Percentiles rank a stretch among this genome's conserved stretches.
Evolutionary conservation across 2,113 vertebrate species (phyloP).

Genomic region (Willisornis vidua): DNA sequence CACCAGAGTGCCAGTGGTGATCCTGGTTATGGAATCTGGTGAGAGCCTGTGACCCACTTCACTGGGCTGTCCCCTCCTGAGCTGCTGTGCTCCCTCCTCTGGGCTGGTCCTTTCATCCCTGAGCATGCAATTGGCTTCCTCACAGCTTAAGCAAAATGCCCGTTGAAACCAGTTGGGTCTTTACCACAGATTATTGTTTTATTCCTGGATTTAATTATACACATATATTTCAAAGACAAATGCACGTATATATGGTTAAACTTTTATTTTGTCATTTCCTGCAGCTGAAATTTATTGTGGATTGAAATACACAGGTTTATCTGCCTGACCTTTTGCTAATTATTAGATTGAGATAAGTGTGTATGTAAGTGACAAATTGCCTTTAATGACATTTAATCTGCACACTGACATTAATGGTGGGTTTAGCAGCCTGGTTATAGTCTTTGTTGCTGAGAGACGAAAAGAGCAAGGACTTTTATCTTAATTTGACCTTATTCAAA

Average conservation of each 20-base stretch:
- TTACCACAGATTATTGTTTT: background rate
- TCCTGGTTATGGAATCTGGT: fast-evolving
- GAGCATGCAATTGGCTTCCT: background rate
- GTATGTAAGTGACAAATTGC: constrained; percentile 77
- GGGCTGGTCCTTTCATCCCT: background rate
- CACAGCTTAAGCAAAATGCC: background rate
- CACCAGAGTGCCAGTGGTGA: background rate
- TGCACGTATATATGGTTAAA: background rate
- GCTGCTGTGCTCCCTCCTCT: background rate
- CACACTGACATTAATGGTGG: constrained; percentile 71
- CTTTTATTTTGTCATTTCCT: constrained; percentile 41
- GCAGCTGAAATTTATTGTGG: constrained; percentile 55
- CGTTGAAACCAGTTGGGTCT: background rate
- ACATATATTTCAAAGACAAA: constrained; percentile 7
- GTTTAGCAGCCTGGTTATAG: constrained; percentile 63
- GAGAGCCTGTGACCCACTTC: background rate
- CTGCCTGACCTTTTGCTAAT: constrained; percentile 77
- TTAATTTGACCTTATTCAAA: constrained; percentile 78
- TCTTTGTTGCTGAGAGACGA: constrained; percentile 66
- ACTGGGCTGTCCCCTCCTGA: background rate
- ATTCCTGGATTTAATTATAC: constrained; percentile 10
- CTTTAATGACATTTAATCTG: constrained; percentile 78
- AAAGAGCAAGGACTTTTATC: constrained; percentile 70
- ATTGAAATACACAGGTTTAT: constrained; percentile 66
- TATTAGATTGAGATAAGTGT: constrained; percentile 76